Conservation (phyloP, 1,140 invertebrate species). For the Streblospio benedicti region DNA sequence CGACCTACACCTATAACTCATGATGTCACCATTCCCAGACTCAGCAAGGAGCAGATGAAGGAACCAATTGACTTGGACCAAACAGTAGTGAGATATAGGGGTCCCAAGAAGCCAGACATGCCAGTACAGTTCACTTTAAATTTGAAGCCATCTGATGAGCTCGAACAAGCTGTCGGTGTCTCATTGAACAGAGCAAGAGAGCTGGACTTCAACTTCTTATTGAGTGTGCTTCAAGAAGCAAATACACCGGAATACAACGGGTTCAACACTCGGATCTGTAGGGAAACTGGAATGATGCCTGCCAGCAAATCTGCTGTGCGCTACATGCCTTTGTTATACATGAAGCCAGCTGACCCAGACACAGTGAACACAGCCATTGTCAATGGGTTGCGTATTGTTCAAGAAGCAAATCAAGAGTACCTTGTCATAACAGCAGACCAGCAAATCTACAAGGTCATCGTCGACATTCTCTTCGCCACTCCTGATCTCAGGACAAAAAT, state of each 20-base stretch:
- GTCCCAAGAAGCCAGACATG: slow-evolving; percentile 5
- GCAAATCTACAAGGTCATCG: not conserved
- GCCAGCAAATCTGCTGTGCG: not conserved
- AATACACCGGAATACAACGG: no score
- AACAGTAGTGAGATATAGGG: not conserved
- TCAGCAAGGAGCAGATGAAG: no score
- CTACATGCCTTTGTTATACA: not conserved
- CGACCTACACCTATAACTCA: no score
- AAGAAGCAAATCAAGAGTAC: no score
- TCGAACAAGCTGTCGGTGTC: not conserved
- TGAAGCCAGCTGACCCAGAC: not conserved
- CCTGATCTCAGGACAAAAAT: not conserved
- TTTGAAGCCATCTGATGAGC: not conserved
- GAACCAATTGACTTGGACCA: no score
- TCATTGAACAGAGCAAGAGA: not conserved
- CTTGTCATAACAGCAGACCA: not conserved
- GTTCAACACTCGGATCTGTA: no score
- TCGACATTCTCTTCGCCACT: not conserved
- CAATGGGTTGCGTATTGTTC: not conserved
- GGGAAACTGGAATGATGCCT: no score
- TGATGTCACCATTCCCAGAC: no score
- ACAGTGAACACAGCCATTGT: not conserved
- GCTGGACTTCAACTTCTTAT: no score
- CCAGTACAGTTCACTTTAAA: not conserved
- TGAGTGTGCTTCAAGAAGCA: no score